Conservation (phyloP, 2,113 vertebrate species). For the Lycaon pictus region DNA sequence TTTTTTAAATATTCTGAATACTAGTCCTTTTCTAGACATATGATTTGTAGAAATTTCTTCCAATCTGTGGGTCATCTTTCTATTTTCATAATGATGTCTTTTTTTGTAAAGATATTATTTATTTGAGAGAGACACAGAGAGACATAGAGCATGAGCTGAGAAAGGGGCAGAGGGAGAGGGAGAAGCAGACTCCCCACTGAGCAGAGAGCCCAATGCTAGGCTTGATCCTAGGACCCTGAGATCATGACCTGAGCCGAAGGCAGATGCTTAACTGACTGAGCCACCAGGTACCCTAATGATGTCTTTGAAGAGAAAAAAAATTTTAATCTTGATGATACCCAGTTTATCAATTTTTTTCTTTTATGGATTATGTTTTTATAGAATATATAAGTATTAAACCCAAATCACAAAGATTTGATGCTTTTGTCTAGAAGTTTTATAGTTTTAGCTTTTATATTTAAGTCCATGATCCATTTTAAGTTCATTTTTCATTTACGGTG, state of each 20-base stretch:
- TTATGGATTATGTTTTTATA: not conserved
- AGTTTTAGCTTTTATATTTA: not conserved
- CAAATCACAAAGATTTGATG: not conserved
- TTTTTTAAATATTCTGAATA: conserved; percentile 14
- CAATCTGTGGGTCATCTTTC: not conserved
- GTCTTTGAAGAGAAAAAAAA: not conserved
- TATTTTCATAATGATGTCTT: not conserved
- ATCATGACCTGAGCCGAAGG: too few species aligned
- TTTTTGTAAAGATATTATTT: too few species aligned
- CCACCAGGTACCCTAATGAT: not conserved
- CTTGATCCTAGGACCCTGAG: too few species aligned
- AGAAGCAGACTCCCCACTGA: too few species aligned
- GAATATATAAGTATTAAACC: not conserved
- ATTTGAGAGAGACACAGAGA: too few species aligned
- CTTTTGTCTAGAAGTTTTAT: conserved; percentile 1
- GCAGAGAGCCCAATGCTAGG: too few species aligned
- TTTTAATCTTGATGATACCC: conserved; percentile 25
- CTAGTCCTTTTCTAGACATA: not conserved
- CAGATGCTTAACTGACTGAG: too few species aligned
- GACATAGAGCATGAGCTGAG: too few species aligned
- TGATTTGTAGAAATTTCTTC: not conserved
- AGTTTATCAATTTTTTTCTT: not conserved
- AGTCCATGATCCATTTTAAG: not conserved
- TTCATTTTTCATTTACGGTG: not conserved
- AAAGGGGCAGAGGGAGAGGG: too few species aligned